These are phyloP conservation scores for Pseudorasbora parva DNA, from an alignment of 2,113 vertebrate genomes.

Conservation along the genomic window DNA sequence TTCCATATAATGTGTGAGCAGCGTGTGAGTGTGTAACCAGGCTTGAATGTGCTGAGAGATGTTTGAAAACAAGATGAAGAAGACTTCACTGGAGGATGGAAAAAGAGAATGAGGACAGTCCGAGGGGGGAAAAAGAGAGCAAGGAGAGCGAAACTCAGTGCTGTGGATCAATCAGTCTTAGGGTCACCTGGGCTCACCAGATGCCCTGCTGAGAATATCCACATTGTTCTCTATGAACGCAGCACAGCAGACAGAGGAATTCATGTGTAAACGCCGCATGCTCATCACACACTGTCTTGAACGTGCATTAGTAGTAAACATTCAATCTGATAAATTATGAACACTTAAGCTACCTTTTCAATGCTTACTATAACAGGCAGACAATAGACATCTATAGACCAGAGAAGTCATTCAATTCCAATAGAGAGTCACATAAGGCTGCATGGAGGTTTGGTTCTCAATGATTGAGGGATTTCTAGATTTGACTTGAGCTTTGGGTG, in stretches of 20 bases:
- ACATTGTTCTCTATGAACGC: not conserved
- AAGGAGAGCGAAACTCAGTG: not conserved
- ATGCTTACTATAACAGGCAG: not conserved
- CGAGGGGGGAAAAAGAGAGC: not conserved
- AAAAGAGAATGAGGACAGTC: not conserved
- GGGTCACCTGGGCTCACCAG: not conserved
- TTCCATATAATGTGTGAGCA: conserved; percentile 2
- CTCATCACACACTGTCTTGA: not conserved
- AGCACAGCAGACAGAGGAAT: not conserved
- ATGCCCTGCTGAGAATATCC: not conserved
- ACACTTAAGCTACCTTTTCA: not conserved
- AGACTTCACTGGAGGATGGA: not conserved
- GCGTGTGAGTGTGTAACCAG: conserved; percentile 6
- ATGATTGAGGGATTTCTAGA: not conserved
- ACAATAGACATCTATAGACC: not conserved
- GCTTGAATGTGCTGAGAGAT: conserved; percentile 6
- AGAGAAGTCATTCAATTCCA: not conserved
- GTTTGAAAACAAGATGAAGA: conserved; percentile 20
- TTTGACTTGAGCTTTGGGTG: not conserved
- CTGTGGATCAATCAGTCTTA: conserved; percentile 6
- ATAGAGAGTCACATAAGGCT: not conserved
- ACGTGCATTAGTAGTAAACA: not conserved
- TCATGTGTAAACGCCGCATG: not conserved
- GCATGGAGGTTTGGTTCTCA: not conserved
- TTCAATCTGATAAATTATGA: not conserved